Evolutionary conservation across 2,888 invertebrate genomes (phyloP).

Genomic region (Pocota personata): DNA sequence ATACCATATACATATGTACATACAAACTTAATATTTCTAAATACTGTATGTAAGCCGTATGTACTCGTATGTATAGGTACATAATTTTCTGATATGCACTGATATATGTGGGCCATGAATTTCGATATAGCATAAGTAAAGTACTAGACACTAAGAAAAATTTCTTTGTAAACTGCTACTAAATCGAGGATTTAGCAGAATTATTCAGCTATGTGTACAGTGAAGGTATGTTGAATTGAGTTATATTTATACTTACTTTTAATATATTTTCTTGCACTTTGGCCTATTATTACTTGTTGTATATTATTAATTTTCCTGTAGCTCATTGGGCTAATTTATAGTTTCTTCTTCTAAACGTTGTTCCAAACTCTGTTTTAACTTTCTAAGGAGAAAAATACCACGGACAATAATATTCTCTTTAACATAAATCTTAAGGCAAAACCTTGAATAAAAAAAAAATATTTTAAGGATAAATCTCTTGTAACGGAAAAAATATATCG

Average conservation of each 20-base stretch:
- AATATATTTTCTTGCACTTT: too few relatives aligned
- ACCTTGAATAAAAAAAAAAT: background rate
- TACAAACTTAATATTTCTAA: background rate
- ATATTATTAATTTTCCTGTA: background rate
- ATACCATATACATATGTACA: too few relatives aligned
- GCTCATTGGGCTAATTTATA: background rate
- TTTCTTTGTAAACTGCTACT: background rate
- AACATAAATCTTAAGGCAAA: background rate
- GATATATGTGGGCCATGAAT: background rate
- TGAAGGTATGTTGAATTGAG: background rate
- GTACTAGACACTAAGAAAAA: background rate
- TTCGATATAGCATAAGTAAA: background rate
- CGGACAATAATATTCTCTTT: background rate
- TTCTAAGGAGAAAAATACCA: background rate
- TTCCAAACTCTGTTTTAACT: background rate
- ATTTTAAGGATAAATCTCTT: conserved; percentile 10
- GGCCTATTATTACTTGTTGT: background rate
- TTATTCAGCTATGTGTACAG: background rate
- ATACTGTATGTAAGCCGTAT: background rate
- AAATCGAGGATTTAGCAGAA: background rate
- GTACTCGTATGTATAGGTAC: too few relatives aligned
- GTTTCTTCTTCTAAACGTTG: background rate
- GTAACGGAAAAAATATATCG: background rate
- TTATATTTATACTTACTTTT: background rate
- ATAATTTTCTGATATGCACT: background rate